These are phyloP conservation scores for Dicentrarchus labrax DNA, from an alignment of 2,113 vertebrate species.

Conservation along the genomic window DNA sequence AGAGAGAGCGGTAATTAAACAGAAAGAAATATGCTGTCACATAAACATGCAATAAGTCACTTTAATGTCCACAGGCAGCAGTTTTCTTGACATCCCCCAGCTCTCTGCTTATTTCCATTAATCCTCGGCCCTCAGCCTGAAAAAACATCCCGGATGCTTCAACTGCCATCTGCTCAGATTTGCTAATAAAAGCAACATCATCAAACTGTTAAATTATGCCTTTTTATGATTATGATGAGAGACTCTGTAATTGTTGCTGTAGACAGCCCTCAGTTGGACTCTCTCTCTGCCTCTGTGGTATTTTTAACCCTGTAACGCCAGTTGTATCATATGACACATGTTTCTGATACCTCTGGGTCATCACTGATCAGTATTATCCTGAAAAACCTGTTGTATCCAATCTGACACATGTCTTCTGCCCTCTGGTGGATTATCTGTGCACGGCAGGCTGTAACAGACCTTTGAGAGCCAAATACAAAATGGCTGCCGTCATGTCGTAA, in stretches of 20 bases:
- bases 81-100: constrained; percentile 63
- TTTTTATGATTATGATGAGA: constrained; percentile 77
- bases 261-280: constrained; percentile 51
- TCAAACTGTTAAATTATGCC: constrained; percentile 77
- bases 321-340: too few relatives aligned
- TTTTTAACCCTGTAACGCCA: too few relatives aligned
- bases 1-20: constrained; percentile 5
- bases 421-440: too few relatives aligned
- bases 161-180: constrained; percentile 75
- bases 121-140: constrained; percentile 66
- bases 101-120: constrained; percentile 72
- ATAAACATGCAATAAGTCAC: constrained; percentile 67
- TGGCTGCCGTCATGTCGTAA: too few relatives aligned
- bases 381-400: too few relatives aligned
- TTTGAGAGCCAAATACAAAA: too few relatives aligned
- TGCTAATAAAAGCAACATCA: constrained; percentile 77
- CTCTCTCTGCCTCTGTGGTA: neutral
- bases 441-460: too few relatives aligned
- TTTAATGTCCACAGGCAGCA: constrained; percentile 58
- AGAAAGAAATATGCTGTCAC: constrained; percentile 45
- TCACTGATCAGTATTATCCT: too few relatives aligned
- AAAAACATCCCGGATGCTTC: constrained; percentile 55
- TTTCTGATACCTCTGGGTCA: too few relatives aligned
- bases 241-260: constrained; percentile 54
- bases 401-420: too few relatives aligned